phyloP scores from a whole-genome alignment of 2,113 vertebrate genomes.

The Ceuthmochares aereus region DNA sequence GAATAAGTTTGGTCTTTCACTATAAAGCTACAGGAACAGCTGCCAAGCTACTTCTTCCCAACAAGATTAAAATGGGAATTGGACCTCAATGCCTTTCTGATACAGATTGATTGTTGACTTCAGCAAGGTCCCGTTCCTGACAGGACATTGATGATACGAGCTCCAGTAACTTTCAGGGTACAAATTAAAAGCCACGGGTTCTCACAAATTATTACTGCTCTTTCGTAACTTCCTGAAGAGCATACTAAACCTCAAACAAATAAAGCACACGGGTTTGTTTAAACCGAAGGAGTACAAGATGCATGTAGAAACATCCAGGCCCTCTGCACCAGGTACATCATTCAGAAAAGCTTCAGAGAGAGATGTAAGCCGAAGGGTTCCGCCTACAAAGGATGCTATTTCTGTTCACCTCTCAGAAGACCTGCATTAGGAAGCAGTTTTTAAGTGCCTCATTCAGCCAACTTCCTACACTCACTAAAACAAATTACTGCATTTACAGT shows the following conservation, averaged over 20 bases:
- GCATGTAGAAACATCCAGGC: neutral
- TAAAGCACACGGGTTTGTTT: neutral
- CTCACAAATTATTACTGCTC: neutral
- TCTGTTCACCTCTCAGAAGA: neutral
- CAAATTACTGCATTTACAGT: neutral
- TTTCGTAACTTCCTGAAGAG: neutral
- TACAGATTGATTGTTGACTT: neutral
- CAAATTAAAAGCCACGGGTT: neutral
- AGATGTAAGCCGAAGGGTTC: neutral
- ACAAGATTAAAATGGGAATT: neutral
- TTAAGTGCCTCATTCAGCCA: neutral
- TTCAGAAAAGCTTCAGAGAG: neutral
- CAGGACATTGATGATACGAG: accelerated
- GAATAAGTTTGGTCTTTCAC: neutral
- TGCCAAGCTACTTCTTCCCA: neutral
- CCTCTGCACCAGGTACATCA: neutral
- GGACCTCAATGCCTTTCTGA: neutral
- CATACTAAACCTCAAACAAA: neutral
- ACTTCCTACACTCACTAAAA: neutral
- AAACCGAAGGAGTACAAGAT: neutral
- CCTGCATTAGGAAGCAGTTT: neutral
- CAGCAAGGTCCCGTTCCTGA: neutral
- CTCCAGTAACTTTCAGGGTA: neutral
- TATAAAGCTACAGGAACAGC: neutral
- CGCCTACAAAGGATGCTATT: neutral